A percentile compares a stretch with the other conserved stretches of the same genome.
phyloP scores from a whole-genome alignment of 2,797 vertebrate genomes.

The Rhinichthys osculus region DNA sequence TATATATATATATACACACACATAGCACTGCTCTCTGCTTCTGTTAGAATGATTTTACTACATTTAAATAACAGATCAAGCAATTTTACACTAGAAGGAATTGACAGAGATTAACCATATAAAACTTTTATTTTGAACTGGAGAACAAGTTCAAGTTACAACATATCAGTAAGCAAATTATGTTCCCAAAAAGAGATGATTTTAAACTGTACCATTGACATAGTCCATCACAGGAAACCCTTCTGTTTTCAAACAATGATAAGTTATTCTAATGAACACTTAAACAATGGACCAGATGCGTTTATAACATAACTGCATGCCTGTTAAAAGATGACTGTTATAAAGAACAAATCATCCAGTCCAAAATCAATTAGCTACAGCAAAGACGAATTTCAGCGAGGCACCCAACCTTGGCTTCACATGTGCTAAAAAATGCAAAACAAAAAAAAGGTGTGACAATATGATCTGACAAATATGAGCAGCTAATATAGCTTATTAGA shows the following conservation, averaged over 20 bases:
- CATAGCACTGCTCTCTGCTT: background rate
- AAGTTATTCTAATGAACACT: conserved; percentile 19
- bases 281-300: conserved; percentile 17
- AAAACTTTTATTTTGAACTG: conserved; percentile 51
- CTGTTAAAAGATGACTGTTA: conserved; percentile 37
- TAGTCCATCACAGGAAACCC: conserved; percentile 21
- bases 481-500: conserved; percentile 61
- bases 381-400: conserved; percentile 21
- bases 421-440: conserved; percentile 33
- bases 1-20: background rate
- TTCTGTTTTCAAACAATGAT: conserved; percentile 35
- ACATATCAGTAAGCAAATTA: conserved; percentile 45
- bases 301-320: conserved; percentile 28
- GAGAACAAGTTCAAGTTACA: conserved; percentile 47
- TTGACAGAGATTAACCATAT: conserved; percentile 13
- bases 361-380: conserved; percentile 19
- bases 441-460: background rate
- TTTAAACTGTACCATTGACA: conserved; percentile 43
- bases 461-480: conserved; percentile 31
- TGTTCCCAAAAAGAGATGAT: conserved; percentile 34
- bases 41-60: background rate
- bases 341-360: conserved; percentile 35
- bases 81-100: background rate
- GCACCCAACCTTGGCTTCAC: conserved; percentile 40
- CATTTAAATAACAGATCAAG: background rate